A percentile compares a stretch with the other conserved stretches of the same genome.
These are phyloP conservation scores for Tenualosa thibaudeaui DNA, from an alignment of 2,797 vertebrate genomes.

Conservation along the genomic window DNA sequence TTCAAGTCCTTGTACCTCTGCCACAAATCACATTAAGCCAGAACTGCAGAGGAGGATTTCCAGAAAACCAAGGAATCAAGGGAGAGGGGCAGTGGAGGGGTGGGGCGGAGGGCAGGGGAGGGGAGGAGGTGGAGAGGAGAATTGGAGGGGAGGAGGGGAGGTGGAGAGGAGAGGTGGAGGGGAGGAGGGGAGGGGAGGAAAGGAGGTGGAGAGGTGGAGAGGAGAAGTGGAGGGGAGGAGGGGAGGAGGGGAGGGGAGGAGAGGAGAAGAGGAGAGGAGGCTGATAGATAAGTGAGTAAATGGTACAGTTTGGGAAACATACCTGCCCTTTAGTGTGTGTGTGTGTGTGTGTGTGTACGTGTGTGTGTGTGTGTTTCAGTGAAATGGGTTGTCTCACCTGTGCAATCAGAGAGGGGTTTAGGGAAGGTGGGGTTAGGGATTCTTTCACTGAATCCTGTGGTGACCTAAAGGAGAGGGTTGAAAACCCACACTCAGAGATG, in stretches of 20 bases:
- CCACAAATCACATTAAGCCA: not conserved
- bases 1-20: not conserved
- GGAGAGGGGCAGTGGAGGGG: not conserved
- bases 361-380: not conserved
- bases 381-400: not conserved
- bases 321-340: not conserved
- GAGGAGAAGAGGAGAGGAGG: too few relatives aligned
- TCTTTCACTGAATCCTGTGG: not conserved
- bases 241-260: too few relatives aligned
- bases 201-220: not conserved
- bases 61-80: not conserved
- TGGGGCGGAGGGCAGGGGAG: not conserved
- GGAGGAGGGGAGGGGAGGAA: too few relatives aligned
- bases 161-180: not conserved
- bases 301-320: not conserved
- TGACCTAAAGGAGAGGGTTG: not conserved
- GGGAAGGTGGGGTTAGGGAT: not conserved
- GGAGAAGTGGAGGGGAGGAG: not conserved
- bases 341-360: not conserved
- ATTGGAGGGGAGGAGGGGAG: not conserved
- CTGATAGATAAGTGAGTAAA: conserved; percentile 6
- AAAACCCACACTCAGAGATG: not conserved
- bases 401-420: not conserved
- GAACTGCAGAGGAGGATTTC: not conserved
- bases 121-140: not conserved